phyloP scores from a whole-genome alignment of 2,888 invertebrate species.

The Matsumyia berberina region DNA sequence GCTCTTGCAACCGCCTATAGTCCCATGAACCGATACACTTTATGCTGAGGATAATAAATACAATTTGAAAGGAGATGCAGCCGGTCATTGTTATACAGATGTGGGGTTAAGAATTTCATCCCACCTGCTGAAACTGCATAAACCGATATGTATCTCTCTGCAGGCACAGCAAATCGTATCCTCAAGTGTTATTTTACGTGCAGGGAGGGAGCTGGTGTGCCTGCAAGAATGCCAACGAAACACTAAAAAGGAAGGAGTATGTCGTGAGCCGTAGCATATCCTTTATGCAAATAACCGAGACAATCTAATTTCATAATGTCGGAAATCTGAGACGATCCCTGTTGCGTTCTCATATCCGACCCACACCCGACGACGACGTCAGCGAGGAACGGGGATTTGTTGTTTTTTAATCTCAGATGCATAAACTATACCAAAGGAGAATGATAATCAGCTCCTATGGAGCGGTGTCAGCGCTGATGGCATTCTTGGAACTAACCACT shows the following conservation, averaged over 20 bases:
- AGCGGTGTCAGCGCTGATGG: not conserved
- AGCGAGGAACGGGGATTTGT: constrained; percentile 5
- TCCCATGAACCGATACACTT: constrained; percentile 3
- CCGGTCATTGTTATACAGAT: constrained; percentile 48
- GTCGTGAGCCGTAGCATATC: constrained; percentile 28
- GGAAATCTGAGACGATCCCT: constrained; percentile 49
- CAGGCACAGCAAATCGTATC: constrained; percentile 11
- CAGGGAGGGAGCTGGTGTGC: not conserved
- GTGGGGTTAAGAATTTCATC: constrained; percentile 28
- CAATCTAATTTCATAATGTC: constrained; percentile 57
- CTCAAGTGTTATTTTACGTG: constrained; percentile 21
- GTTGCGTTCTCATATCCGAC: constrained; percentile 41
- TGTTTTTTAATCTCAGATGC: constrained; percentile 51
- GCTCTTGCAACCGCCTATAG: not conserved
- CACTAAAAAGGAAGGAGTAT: constrained; percentile 11
- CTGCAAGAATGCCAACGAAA: constrained; percentile 1
- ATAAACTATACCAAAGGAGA: constrained; percentile 6
- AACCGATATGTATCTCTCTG: not conserved
- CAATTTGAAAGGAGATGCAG: constrained; percentile 40
- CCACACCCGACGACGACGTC: not conserved
- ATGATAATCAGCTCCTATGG: not conserved
- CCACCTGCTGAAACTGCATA: not conserved
- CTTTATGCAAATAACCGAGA: constrained; percentile 59
- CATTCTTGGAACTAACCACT: constrained; percentile 12
- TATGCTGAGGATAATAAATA: constrained; percentile 43